Evolutionary conservation across 1,140 invertebrate genomes (phyloP).

Genomic region (Meloidogyne floridensis): DNA sequence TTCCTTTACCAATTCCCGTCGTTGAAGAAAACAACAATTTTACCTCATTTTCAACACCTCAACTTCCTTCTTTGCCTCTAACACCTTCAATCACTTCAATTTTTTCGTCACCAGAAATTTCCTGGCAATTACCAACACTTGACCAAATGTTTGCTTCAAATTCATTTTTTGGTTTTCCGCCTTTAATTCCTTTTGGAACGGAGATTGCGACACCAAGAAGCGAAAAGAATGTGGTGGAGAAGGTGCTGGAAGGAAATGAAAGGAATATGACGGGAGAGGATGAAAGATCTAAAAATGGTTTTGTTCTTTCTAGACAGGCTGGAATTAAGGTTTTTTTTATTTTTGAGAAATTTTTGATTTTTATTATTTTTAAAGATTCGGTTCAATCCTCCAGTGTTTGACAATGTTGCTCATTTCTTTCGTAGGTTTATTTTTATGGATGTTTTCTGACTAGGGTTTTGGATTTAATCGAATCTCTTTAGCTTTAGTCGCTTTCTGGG

Average conservation of each 20-base stretch:
- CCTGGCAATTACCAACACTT: neutral
- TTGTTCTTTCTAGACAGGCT: slow-evolving; percentile 2
- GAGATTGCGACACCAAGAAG: neutral
- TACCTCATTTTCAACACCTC: neutral
- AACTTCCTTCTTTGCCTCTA: neutral
- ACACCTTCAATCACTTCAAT: slow-evolving; percentile 11
- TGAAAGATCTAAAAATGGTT: slow-evolving; percentile 11
- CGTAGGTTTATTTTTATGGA: slow-evolving; percentile 41
- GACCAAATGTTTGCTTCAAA: neutral
- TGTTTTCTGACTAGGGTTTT: neutral
- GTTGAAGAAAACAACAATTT: neutral
- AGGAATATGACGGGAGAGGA: neutral
- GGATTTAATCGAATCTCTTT: slow-evolving; percentile 18
- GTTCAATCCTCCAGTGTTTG: slow-evolving; percentile 50
- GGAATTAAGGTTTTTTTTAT: neutral
- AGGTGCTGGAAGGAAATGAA: neutral
- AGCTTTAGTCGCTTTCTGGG: neutral
- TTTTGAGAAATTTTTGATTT: neutral
- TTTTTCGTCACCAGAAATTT: neutral
- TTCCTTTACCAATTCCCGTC: neutral
- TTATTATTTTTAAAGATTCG: slow-evolving; percentile 27
- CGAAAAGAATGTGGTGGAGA: neutral
- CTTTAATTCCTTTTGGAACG: slow-evolving; percentile 12
- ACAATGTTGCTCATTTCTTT: slow-evolving; percentile 43
- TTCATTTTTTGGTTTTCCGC: neutral